Evolutionary conservation across 2,113 vertebrate genomes (phyloP).

Genomic region (Sakesphorus luctuosus): DNA sequence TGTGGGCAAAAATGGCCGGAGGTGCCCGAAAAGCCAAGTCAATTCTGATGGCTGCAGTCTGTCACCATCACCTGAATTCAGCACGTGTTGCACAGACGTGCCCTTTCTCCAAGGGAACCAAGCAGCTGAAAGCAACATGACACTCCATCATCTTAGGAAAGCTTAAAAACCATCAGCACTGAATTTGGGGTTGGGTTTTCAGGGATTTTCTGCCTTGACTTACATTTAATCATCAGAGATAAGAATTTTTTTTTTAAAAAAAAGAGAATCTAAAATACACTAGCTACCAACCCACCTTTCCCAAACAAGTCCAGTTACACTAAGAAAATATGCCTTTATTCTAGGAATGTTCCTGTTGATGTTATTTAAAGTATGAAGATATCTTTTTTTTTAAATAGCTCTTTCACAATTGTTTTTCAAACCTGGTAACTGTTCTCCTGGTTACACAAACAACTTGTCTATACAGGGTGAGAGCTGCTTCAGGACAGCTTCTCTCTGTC

Average conservation of each 20-base stretch:
- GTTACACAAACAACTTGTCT: neutral
- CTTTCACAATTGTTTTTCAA: neutral
- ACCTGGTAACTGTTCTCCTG: neutral
- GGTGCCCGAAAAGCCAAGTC: neutral
- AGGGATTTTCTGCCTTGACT: neutral
- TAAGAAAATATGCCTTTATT: neutral
- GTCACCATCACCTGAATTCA: neutral
- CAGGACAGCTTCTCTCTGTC: neutral
- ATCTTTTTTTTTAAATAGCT: neutral
- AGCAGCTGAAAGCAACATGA: conserved; percentile 46
- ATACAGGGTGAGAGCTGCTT: neutral
- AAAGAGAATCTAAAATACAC: neutral
- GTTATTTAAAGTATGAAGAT: neutral
- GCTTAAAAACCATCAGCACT: neutral
- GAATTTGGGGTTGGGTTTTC: neutral
- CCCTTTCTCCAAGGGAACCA: conserved; percentile 7
- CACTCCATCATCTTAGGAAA: neutral
- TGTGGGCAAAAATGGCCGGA: neutral
- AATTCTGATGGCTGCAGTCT: neutral
- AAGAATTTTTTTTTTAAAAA: neutral
- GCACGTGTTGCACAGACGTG: neutral
- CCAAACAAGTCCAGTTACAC: neutral
- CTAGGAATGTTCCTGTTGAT: neutral
- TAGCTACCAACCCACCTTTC: neutral
- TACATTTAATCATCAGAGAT: neutral